Conservation (phyloP, 2,888 invertebrate genomes). For the Coronaproctus castanopsis region DNA sequence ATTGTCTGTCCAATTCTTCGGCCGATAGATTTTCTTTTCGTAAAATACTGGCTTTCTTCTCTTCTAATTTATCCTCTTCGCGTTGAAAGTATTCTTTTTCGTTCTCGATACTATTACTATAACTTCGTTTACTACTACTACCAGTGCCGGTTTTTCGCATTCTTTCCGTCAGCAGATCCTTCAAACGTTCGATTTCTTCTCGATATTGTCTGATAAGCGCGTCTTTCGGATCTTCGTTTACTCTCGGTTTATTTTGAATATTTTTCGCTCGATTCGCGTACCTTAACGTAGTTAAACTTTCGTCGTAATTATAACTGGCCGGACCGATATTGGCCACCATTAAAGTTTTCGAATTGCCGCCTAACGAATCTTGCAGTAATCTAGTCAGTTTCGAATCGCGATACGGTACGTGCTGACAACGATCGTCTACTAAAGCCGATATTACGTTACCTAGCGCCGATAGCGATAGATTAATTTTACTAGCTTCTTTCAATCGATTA, state of each 20-base stretch:
- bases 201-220: constrained; percentile 88
- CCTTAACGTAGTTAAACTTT: constrained; percentile 83
- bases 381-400: constrained; percentile 92
- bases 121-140: constrained; percentile 3
- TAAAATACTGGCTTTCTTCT: constrained; percentile 20
- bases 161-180: constrained; percentile 23
- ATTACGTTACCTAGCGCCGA: constrained; percentile 98
- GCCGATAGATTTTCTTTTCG: constrained; percentile 20
- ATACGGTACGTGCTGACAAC: constrained; percentile 89
- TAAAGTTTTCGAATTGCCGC: constrained; percentile 95
- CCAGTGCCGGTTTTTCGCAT: constrained; percentile 24
- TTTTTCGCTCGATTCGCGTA: constrained; percentile 95
- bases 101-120: constrained; percentile 9
- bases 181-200: constrained; percentile 67
- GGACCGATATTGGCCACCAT: constrained; percentile 99
- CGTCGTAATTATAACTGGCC: constrained; percentile 93
- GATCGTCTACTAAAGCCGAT: constrained; percentile 80
- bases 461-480: constrained; percentile 89
- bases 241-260: constrained; percentile 93
- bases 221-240: constrained; percentile 98
- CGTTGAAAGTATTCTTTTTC: constrained; percentile 23
- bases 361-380: constrained; percentile 87
- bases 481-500: constrained; percentile 80
- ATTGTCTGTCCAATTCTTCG: constrained; percentile 25
- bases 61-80: constrained; percentile 23